phyloP scores from a whole-genome alignment of 2,797 vertebrate species.

The Enteromius treurensis region DNA sequence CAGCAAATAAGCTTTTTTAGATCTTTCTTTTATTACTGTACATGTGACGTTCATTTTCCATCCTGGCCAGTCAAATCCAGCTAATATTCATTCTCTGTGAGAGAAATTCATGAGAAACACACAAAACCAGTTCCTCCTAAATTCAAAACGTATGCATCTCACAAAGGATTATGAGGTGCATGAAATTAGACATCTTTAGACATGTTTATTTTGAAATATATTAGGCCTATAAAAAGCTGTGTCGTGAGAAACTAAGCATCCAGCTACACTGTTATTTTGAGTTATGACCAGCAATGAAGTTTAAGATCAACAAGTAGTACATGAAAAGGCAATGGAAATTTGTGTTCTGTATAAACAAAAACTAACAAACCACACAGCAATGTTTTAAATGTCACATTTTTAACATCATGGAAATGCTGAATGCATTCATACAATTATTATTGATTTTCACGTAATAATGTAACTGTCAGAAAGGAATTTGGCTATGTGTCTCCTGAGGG shows the following conservation, averaged over 20 bases:
- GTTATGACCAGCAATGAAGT: neutral
- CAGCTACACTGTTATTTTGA: slow-evolving; percentile 17
- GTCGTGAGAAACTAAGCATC: neutral
- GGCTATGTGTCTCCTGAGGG: slow-evolving; percentile 13
- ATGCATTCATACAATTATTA: neutral
- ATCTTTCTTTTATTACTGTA: slow-evolving; percentile 65
- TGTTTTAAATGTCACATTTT: neutral
- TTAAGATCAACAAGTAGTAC: neutral
- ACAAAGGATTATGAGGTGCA: neutral
- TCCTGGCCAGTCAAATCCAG: slow-evolving; percentile 42
- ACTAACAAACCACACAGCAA: neutral
- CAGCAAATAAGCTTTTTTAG: slow-evolving; percentile 65
- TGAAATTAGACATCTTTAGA: neutral
- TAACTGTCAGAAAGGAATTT: slow-evolving; percentile 35
- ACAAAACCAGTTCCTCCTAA: slow-evolving; percentile 42
- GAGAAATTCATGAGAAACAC: slow-evolving; percentile 64
- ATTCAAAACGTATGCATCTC: neutral
- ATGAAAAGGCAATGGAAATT: neutral
- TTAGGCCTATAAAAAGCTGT: neutral
- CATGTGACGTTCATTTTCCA: slow-evolving; percentile 65
- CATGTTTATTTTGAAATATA: neutral
- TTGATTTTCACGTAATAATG: neutral
- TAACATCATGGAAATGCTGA: neutral
- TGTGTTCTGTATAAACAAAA: slow-evolving; percentile 14
- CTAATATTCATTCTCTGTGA: slow-evolving; percentile 36